Conservation (phyloP, 2,888 invertebrate species). For the Megamerina dolium region DNA sequence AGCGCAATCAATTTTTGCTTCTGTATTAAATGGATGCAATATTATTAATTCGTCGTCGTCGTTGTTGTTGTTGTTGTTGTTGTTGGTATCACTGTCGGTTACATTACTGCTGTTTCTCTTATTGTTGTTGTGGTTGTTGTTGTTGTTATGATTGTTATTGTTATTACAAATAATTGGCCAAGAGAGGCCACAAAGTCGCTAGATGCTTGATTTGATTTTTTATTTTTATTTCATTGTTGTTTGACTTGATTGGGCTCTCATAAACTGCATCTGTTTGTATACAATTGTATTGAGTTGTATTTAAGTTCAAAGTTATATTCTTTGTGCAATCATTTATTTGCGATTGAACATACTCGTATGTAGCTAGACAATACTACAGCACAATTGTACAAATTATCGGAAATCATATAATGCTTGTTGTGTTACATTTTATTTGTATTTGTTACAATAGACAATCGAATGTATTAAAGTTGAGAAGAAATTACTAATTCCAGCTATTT, state of each 20-base stretch:
- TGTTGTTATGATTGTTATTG: conserved; percentile 18
- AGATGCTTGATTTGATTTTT: no score
- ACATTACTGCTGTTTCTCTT: conserved; percentile 8
- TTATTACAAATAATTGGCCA: conserved; percentile 15
- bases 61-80: conserved; percentile 15
- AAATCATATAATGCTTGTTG: conserved; percentile 18
- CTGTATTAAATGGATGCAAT: conserved; percentile 44
- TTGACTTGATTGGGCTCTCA: no score
- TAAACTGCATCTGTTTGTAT: no score
- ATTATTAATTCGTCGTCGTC: conserved; percentile 42
- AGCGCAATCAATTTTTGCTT: conserved; percentile 41
- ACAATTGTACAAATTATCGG: conserved; percentile 21
- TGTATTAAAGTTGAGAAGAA: no score
- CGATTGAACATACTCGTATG: no score
- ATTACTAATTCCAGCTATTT: no score
- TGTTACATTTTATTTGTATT: conserved; percentile 16
- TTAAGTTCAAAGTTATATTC: no score
- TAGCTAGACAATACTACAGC: no score
- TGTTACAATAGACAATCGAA: no score
- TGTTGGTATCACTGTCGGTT: conserved; percentile 5
- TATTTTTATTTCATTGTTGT: no score
- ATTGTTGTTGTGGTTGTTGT: conserved; percentile 17
- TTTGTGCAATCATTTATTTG: no score
- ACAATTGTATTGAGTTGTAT: no score
- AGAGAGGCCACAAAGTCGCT: conserved; percentile 5